A percentile compares a stretch with the other conserved stretches of the same genome.
phyloP scores from a whole-genome alignment of 2,888 invertebrate species.

The Notodonta dromedarius region DNA sequence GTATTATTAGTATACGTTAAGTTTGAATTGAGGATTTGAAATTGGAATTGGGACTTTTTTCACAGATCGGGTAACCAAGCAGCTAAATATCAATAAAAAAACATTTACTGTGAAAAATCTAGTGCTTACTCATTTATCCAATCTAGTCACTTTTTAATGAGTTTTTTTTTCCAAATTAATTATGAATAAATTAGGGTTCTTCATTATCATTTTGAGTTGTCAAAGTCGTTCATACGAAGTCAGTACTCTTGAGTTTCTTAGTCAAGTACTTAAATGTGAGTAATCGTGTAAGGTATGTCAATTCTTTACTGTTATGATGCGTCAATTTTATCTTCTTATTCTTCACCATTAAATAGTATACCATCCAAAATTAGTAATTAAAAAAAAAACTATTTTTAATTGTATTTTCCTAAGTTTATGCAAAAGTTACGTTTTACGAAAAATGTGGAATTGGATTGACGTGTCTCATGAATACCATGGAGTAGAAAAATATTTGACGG shows the following conservation, averaged over 20 bases:
- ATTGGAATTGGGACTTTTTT: constrained; percentile 7
- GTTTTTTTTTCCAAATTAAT: neutral
- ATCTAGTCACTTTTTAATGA: neutral
- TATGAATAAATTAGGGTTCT: neutral
- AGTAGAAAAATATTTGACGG: constrained; percentile 42
- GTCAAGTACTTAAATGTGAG: constrained; percentile 23
- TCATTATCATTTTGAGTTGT: neutral
- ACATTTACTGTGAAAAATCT: neutral
- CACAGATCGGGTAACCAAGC: neutral
- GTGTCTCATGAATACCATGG: constrained; percentile 54
- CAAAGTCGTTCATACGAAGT: constrained; percentile 40
- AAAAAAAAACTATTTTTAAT: neutral
- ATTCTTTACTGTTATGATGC: constrained; percentile 37
- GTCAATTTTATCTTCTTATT: constrained; percentile 48
- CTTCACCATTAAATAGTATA: constrained; percentile 17
- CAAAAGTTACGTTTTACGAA: constrained; percentile 14
- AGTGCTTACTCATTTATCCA: neutral
- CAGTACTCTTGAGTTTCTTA: constrained; percentile 30
- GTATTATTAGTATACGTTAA: neutral
- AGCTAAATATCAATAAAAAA: neutral
- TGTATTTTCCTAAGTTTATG: constrained; percentile 8
- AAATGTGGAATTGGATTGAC: constrained; percentile 52
- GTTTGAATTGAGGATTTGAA: neutral
- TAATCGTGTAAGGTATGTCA: constrained; percentile 46
- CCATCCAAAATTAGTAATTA: constrained; percentile 5